Evolutionary conservation across 2,113 vertebrate genomes (phyloP).

Genomic region (Propithecus coquereli): DNA sequence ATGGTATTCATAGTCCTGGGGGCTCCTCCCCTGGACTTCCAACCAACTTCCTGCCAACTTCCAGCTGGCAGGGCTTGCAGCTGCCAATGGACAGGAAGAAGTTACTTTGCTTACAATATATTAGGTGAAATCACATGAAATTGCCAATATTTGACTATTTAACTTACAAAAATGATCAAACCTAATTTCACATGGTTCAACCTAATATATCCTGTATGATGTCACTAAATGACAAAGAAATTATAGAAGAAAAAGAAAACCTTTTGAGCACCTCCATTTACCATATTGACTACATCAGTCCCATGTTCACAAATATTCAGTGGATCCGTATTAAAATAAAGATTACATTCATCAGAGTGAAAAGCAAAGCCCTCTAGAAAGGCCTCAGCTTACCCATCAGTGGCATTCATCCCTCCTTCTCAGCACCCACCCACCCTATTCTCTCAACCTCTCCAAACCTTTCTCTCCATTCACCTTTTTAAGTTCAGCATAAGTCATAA

Average conservation of each 20-base stretch:
- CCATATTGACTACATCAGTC: background rate
- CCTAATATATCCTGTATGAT: background rate
- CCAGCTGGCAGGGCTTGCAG: background rate
- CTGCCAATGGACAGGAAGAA: background rate
- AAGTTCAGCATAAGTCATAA: background rate
- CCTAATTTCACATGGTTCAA: background rate
- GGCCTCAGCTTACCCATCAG: background rate
- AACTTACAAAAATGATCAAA: background rate
- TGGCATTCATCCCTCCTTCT: background rate
- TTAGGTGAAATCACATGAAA: background rate
- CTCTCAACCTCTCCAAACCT: background rate
- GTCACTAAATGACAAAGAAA: background rate
- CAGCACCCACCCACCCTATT: background rate
- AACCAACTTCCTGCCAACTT: too few relatives aligned
- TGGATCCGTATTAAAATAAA: background rate
- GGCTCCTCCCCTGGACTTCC: background rate
- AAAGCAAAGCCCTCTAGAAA: background rate
- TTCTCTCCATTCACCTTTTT: background rate
- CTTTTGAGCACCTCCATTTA: background rate
- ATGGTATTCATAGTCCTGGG: background rate
- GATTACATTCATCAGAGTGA: background rate
- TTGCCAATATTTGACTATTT: background rate
- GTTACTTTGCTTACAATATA: background rate
- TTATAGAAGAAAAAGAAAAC: background rate
- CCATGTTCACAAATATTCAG: background rate